These are phyloP conservation scores for Perdita meconis DNA, from an alignment of 2,888 invertebrate species.

Conservation along the genomic window DNA sequence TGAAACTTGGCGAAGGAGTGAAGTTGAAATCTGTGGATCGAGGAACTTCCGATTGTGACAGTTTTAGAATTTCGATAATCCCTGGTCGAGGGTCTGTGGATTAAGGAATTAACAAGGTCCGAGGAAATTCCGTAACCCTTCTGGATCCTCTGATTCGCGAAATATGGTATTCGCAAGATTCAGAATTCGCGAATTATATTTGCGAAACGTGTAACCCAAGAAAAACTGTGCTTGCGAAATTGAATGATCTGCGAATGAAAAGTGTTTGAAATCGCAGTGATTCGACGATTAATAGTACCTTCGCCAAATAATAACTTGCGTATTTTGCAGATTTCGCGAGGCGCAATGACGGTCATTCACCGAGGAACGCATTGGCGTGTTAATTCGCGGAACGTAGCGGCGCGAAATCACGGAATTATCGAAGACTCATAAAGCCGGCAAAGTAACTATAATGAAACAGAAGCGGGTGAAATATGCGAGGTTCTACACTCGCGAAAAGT, in stretches of 20 bases:
- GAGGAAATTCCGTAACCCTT: no score
- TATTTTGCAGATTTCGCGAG: constrained; percentile 1
- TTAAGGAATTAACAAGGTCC: no score
- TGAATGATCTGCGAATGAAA: background rate
- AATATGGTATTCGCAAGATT: no score
- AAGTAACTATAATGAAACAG: constrained; percentile 17
- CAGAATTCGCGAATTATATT: no score
- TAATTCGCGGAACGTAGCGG: background rate
- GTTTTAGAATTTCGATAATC: no score
- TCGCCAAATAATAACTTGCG: background rate
- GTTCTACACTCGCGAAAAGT: background rate
- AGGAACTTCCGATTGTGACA: background rate
- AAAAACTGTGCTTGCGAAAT: background rate
- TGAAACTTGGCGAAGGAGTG: background rate
- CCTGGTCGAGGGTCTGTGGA: no score
- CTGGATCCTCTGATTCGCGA: no score
- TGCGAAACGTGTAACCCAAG: no score
- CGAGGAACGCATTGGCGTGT: background rate
- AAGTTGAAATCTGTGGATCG: background rate
- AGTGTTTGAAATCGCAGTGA: background rate
- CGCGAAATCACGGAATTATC: constrained; percentile 13
- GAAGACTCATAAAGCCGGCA: background rate
- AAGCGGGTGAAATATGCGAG: constrained; percentile 4
- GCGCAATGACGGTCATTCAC: background rate
- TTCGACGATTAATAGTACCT: no score